Percentiles rank a stretch among this genome's conserved stretches.
Evolutionary conservation across 2,113 vertebrate genomes (phyloP).

Genomic region (Lethenteron camtschaticum): DNA sequence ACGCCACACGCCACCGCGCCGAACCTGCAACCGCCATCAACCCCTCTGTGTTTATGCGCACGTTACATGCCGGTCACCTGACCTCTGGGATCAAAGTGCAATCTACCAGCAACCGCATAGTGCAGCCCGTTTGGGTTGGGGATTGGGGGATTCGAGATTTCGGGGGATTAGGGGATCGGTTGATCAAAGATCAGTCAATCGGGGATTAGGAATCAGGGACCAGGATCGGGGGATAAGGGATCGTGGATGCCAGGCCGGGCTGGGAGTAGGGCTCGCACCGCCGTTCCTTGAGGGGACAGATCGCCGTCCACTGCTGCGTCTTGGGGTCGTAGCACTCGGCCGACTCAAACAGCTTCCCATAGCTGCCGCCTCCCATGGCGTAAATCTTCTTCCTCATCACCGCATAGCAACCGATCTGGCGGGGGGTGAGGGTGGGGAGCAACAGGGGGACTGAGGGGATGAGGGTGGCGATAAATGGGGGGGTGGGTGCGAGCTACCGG

Average conservation of each 20-base stretch:
- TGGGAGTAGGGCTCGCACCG: conserved; percentile 24
- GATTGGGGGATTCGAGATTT: too few relatives aligned
- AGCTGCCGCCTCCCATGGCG: conserved; percentile 84
- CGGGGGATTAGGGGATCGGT: neutral
- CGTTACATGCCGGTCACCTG: too few relatives aligned
- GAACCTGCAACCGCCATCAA: conserved; percentile 31
- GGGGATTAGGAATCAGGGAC: neutral
- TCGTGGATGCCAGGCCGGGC: neutral
- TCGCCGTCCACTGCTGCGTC: conserved; percentile 86
- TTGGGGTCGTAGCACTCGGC: conserved; percentile 76
- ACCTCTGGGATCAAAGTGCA: too few relatives aligned
- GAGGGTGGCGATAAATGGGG: neutral
- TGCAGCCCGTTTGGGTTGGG: too few relatives aligned
- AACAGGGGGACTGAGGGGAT: neutral
- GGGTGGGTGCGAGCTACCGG: neutral
- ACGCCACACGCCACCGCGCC: conserved; percentile 83
- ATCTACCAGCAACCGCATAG: too few relatives aligned
- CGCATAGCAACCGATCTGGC: conserved; percentile 82
- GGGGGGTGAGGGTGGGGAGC: neutral
- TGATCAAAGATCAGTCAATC: neutral
- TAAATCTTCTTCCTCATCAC: conserved; percentile 98
- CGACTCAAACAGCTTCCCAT: conserved; percentile 86
- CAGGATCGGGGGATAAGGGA: neutral
- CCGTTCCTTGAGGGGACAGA: conserved; percentile 81
- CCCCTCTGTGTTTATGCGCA: too few relatives aligned